These are phyloP conservation scores for Cossypha polioptera DNA, from an alignment of 2,797 vertebrate genomes.

Conservation along the genomic window DNA sequence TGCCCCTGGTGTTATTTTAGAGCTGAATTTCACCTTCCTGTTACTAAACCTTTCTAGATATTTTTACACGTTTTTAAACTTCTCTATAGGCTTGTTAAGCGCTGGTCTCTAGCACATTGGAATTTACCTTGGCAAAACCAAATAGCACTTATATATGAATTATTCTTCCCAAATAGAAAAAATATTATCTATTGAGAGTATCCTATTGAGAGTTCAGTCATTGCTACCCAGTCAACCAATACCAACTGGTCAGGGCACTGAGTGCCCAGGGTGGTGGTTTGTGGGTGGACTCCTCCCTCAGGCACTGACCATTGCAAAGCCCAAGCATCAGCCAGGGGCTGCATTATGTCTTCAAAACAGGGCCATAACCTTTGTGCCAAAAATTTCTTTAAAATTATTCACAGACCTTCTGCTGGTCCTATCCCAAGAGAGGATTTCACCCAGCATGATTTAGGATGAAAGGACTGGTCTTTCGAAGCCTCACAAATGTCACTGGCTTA, in stretches of 20 bases:
- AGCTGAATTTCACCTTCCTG: not conserved
- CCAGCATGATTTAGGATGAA: not conserved
- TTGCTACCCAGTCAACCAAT: not conserved
- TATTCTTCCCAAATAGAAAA: not conserved
- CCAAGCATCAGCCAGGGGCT: not conserved
- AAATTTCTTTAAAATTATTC: not conserved
- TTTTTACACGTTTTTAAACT: not conserved
- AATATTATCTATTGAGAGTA: not conserved
- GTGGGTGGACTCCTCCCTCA: not conserved
- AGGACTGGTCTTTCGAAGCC: not conserved
- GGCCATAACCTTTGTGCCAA: not conserved
- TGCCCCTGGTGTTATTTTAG: not conserved
- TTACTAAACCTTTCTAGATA: not conserved
- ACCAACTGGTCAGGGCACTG: fast-evolving
- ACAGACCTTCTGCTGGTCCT: not conserved
- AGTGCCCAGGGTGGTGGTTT: fast-evolving
- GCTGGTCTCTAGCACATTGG: not conserved
- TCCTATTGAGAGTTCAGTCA: not conserved
- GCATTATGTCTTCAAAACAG: not conserved
- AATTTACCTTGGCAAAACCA: not conserved
- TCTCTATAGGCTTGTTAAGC: not conserved
- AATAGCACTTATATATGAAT: not conserved
- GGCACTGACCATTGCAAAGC: not conserved
- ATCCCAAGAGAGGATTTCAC: not conserved
- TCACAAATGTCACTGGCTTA: not conserved